Base-by-base conservation (phyloP, 92 coral and sea anemone species). In the Siderastrea radians region DNA sequence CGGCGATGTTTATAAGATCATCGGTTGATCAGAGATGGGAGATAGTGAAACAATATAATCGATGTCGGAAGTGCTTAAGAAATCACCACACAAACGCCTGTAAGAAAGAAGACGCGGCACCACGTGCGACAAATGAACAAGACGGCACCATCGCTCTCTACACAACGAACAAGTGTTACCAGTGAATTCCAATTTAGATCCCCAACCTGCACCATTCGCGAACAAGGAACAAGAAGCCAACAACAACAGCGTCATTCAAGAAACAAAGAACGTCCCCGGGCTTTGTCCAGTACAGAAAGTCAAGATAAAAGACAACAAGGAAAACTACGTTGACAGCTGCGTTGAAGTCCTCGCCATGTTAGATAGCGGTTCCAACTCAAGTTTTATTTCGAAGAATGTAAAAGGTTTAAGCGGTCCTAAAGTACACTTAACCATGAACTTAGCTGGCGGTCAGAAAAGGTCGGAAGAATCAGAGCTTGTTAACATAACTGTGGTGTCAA, bases 331-430 rank as follows among this genome's bases (percentile, higher is more conserved):
- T 26, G 38, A 26, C 38, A 26, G 38, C 38, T 26, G 38, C 38
- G 38, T 26, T 15, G 87, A 90, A 26, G 78, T 65, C 5, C 62
- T 86, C 16, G 94, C 91, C 58, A 91, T 91, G 91, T 47, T 86
- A 17, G 87, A 84, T 60, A 90, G 90, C 61, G 86, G 92, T 2
- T 92, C 94, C 13, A 92, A 92, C 78, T 66, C 87, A 1, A 91
- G 89, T 47, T 72, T 91, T 44, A 65, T 91, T 12, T 86, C 94
- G 49, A 91, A 91, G 74, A 57, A 55, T 38, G 77, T 83, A 3
- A 84, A 77, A 1, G 57, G 91, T 6, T 62, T 82, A 13, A 11
- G 52, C 48, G 91, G 91, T 54, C 46, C 54, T 46, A 64, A 91
- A 60, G 77, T 82, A 1, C 84, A 91, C 6, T 70, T 82, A 9